phyloP scores from a whole-genome alignment of 2,113 vertebrate genomes.

The Xenus cinereus region DNA sequence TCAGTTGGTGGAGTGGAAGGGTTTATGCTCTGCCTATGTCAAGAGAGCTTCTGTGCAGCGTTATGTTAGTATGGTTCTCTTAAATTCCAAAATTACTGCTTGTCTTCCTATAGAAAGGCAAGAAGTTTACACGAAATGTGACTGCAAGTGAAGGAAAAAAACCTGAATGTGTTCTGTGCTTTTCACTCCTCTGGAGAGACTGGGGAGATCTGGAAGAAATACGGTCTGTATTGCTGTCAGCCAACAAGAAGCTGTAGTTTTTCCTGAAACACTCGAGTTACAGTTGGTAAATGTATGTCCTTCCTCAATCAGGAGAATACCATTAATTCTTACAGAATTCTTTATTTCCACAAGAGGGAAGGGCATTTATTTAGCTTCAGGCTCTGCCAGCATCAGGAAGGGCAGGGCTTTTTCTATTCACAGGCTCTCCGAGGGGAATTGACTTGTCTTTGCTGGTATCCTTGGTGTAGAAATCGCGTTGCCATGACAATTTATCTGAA shows the following conservation, averaged over 20 bases:
- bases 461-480: slow-evolving; percentile 1
- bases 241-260: not conserved
- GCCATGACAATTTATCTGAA: slow-evolving; percentile 27
- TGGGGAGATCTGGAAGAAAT: not conserved
- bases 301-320: not conserved
- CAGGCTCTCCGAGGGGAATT: not conserved
- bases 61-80: not conserved
- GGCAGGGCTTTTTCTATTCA: not conserved
- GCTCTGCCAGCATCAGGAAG: not conserved
- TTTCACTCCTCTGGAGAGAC: not conserved
- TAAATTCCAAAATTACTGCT: not conserved
- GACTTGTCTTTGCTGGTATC: not conserved
- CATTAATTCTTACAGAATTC: not conserved
- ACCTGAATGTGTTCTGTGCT: not conserved
- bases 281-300: not conserved
- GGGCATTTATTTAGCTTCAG: not conserved
- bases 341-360: not conserved
- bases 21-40: not conserved
- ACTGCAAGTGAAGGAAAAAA: not conserved
- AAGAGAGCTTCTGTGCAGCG: not conserved
- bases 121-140: not conserved
- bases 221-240: not conserved
- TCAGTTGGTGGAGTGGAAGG: not conserved
- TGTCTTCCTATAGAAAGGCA: not conserved
- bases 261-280: not conserved